These are phyloP conservation scores for Aldabrachelys gigantea DNA, from an alignment of 2,113 vertebrate species.

Conservation along the genomic window DNA sequence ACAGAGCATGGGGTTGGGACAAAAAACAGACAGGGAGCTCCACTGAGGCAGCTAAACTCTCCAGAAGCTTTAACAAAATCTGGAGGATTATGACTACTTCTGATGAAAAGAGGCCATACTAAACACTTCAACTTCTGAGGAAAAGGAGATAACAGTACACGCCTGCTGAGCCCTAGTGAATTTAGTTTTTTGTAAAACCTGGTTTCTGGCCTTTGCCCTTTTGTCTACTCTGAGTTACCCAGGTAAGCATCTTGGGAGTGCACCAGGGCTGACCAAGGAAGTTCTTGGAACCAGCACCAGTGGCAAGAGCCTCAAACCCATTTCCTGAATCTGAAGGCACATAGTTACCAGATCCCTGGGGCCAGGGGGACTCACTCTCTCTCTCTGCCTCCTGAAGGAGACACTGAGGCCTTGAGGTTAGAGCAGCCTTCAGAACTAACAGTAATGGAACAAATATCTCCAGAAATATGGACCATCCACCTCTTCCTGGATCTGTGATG, in stretches of 20 bases:
- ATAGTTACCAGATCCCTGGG: fast-evolving
- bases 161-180: not conserved
- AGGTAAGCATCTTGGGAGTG: fast-evolving
- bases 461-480: not conserved
- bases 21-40: not conserved
- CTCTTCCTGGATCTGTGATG: not conserved
- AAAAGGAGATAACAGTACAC: not conserved
- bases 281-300: not conserved
- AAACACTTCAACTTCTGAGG: not conserved
- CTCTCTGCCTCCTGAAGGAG: not conserved
- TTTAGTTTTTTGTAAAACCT: slow-evolving; percentile 1
- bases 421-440: not conserved
- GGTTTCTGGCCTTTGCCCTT: not conserved
- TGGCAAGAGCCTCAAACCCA: not conserved
- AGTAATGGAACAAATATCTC: too few species aligned
- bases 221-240: not conserved
- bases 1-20: not conserved
- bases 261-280: not conserved
- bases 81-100: not conserved
- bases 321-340: not conserved
- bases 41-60: not conserved
- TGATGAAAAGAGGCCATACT: not conserved
- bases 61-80: not conserved
- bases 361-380: too few species aligned
- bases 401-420: not conserved